Evolutionary conservation across 2,113 vertebrate species (phyloP).

Genomic region (Myiozetetes cayanensis): DNA sequence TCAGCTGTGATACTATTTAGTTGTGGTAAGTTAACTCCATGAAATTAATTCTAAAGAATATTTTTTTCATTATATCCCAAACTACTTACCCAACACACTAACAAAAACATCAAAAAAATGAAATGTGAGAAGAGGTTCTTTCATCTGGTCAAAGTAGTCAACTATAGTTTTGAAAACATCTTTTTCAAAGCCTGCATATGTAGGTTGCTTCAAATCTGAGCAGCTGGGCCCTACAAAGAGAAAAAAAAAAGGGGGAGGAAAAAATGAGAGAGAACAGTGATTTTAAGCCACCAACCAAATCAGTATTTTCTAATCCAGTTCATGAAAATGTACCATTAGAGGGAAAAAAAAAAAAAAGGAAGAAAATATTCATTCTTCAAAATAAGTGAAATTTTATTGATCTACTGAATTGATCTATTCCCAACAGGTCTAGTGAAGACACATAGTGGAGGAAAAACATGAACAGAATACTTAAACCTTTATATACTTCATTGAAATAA

Average conservation of each 20-base stretch:
- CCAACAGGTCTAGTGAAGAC: neutral
- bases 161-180: constrained; percentile 86
- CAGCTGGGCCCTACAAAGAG: constrained; percentile 78
- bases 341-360: neutral
- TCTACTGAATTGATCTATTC: neutral
- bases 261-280: neutral
- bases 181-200: constrained; percentile 84
- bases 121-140: constrained; percentile 85
- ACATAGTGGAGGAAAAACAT: neutral
- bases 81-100: constrained; percentile 81
- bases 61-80: neutral
- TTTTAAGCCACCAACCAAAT: neutral
- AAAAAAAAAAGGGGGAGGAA: neutral
- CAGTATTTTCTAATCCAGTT: neutral
- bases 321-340: neutral
- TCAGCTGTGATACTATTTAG: neutral
- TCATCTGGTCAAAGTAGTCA: constrained; percentile 82
- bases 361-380: neutral
- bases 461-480: neutral
- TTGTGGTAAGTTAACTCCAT: neutral
- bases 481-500: neutral
- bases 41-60: neutral
- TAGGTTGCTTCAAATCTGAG: constrained; percentile 80
- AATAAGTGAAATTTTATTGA: neutral
- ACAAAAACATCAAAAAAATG: constrained; percentile 86